Evolutionary conservation across 1,140 invertebrate species (phyloP).

Genomic region (Lucilia cuprina): DNA sequence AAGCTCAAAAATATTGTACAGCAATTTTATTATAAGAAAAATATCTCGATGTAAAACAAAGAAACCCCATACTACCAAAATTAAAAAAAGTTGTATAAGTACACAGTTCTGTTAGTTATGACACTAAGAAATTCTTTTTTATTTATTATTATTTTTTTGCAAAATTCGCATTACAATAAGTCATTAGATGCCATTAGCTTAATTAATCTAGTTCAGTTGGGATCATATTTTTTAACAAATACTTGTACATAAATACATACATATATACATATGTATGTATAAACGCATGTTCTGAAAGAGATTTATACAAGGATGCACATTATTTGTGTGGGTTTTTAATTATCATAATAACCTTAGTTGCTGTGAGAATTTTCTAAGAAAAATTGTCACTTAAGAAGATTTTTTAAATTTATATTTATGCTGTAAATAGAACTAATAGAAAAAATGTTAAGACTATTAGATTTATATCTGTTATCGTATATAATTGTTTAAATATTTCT

Average conservation of each 20-base stretch:
- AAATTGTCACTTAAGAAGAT: neutral
- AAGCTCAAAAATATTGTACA: neutral
- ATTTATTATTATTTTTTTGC: neutral
- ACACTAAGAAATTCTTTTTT: neutral
- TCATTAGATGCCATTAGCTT: conserved; percentile 1
- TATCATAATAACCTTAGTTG: neutral
- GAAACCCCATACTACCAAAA: neutral
- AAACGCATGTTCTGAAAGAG: neutral
- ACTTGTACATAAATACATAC: neutral
- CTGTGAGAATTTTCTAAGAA: neutral
- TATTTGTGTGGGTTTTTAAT: neutral
- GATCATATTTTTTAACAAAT: neutral
- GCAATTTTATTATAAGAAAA: neutral
- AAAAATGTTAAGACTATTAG: too few relatives aligned
- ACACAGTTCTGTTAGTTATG: neutral
- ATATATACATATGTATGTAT: neutral
- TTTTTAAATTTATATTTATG: neutral
- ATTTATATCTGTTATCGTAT: too few relatives aligned
- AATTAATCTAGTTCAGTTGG: neutral
- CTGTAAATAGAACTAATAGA: neutral
- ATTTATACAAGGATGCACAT: neutral
- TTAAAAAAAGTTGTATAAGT: neutral
- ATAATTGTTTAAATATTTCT: too few relatives aligned
- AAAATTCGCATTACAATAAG: neutral
- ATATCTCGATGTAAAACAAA: neutral